A percentile compares a stretch with the other conserved stretches of the same genome.
These are phyloP conservation scores for Chionomys nivalis DNA, from an alignment of 2,113 vertebrate genomes.

Conservation along the genomic window DNA sequence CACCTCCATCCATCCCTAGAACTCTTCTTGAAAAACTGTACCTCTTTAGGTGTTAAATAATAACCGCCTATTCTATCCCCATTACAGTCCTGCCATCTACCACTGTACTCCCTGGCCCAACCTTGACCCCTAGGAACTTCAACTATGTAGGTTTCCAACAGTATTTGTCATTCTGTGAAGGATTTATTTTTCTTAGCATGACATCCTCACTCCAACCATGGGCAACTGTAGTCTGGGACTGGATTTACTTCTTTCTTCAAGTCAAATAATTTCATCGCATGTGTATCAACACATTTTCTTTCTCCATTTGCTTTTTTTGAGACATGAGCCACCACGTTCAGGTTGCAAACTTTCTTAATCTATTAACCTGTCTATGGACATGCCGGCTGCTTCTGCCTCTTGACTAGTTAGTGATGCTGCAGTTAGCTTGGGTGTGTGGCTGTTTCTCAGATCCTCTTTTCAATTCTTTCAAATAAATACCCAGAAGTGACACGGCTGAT, in stretches of 20 bases:
- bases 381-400: background rate
- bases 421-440: background rate
- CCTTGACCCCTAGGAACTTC: background rate
- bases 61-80: background rate
- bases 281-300: background rate
- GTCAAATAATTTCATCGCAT: background rate
- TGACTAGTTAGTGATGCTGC: background rate
- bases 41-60: background rate
- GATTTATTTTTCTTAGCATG: background rate
- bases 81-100: background rate
- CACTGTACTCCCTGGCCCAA: background rate
- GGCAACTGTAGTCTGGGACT: background rate
- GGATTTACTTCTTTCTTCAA: slow-evolving; percentile 26
- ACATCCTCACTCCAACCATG: background rate
- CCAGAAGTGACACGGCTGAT: background rate
- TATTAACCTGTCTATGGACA: background rate
- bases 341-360: background rate
- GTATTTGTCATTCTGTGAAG: background rate
- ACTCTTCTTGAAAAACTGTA: slow-evolving; percentile 9
- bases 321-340: background rate
- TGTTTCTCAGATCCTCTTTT: background rate
- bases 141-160: background rate
- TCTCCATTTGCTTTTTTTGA: background rate
- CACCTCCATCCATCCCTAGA: background rate
- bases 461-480: background rate